phyloP scores from a whole-genome alignment of 2,797 vertebrate species.

The Channa striata region DNA sequence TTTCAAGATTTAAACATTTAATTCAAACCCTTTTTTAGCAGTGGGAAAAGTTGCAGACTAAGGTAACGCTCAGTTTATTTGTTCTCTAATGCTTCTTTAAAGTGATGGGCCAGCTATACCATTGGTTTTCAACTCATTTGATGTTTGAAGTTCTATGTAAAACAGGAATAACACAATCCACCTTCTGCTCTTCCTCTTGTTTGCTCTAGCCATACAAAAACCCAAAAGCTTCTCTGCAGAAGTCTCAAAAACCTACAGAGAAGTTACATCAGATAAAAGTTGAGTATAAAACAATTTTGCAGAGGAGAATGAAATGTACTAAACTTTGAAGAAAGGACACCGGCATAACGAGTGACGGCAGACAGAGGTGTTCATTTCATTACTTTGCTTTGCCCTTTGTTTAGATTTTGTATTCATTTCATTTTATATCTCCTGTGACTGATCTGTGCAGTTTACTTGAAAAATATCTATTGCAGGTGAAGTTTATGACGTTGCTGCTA shows the following conservation, averaged over 20 bases:
- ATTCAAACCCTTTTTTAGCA: constrained; percentile 64
- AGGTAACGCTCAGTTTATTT: constrained; percentile 67
- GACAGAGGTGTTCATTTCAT: constrained; percentile 56
- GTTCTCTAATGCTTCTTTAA: constrained; percentile 56
- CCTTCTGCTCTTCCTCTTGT: constrained; percentile 47
- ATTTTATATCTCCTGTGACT: constrained; percentile 50
- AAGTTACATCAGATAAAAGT: constrained; percentile 38
- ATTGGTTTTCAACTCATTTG: constrained; percentile 59
- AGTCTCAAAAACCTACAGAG: constrained; percentile 24
- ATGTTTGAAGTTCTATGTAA: constrained; percentile 39
- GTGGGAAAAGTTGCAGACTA: constrained; percentile 66
- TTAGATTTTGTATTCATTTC: constrained; percentile 50
- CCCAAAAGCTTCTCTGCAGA: constrained; percentile 28
- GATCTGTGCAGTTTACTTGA: constrained; percentile 57
- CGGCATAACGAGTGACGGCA: constrained; percentile 60
- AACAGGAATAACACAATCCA: constrained; percentile 60
- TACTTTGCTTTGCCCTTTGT: constrained; percentile 43
- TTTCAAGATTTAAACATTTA: constrained; percentile 66
- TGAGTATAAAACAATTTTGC: constrained; percentile 44
- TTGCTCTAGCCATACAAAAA: constrained; percentile 44
- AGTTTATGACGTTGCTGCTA: constrained; percentile 52
- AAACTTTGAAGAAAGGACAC: constrained; percentile 43
- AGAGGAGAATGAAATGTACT: constrained; percentile 43
- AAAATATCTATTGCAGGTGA: constrained; percentile 41
- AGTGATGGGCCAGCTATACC: constrained; percentile 59